Base-by-base conservation (phyloP, 2,113 vertebrate species). In the Genyomyrus donnyi region DNA sequence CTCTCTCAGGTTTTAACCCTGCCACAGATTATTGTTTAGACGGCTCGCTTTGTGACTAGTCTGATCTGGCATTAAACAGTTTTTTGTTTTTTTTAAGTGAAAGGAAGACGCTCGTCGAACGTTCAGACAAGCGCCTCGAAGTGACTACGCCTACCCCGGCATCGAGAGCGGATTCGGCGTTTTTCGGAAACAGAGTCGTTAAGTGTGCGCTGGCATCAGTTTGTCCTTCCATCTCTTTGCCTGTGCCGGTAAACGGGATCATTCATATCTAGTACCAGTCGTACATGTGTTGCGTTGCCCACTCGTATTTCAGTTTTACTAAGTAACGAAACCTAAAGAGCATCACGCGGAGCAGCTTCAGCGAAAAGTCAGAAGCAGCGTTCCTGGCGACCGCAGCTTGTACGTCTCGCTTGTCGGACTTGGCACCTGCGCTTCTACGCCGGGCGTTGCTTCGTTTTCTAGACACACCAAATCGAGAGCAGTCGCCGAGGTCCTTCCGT, bases 261-360 rank as follows among this genome's bases (percentile, higher is more conserved):
- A 86, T 86, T 50, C 45, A 27, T 48, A n/a, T 86, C n/a, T 46
- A 49, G 7, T 86, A 10, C 46, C 84, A 48, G 74, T 6, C 24
- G 48, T 31, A 42, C 45, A 27, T 86, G 45, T 85, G 42, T 86
- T 49, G 45, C 48, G 48, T 50, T n/a, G 45, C 84, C 45, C 48
- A 86, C 84, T 49, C 84, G 24, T 86, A n/a, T 86, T 50, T 86
- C 84, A 50, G 84, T 86, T 31, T 86, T 86, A 49, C 45, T 86
- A 86, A 86, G 45, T 46, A 86, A 8, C 48, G 46, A 86, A 86
- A 86, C 45, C 48, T 49, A 50, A 49, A 85, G 84, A 48, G 39
- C 45, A n/a, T 85, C 83, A 48, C 42, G 39, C 45, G 24, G 45
- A 50, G 84, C 24, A 21, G 45, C 31, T 74, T 27, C 66, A 77